A percentile compares a stretch with the other conserved stretches of the same genome.
phyloP scores from a whole-genome alignment of 2,797 vertebrate species.

The Acipenser ruthenus region DNA sequence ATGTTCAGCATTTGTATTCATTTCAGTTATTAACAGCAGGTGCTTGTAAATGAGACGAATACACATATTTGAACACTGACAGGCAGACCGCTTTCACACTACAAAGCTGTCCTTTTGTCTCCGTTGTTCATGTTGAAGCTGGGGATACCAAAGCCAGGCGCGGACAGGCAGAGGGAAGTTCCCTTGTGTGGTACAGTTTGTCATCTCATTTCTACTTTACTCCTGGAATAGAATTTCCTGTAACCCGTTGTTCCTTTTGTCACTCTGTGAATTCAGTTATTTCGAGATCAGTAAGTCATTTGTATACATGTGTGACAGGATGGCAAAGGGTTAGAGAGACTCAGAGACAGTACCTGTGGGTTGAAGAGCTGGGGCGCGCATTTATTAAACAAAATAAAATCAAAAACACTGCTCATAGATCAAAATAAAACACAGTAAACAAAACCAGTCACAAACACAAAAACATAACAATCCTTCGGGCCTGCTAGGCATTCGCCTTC shows the following conservation, averaged over 20 bases:
- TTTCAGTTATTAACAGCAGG: background rate
- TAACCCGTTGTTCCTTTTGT: background rate
- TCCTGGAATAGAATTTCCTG: slow-evolving; percentile 1
- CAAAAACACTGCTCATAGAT: too few relatives aligned
- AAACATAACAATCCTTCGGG: too few relatives aligned
- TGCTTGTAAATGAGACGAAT: background rate
- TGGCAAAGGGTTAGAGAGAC: too few relatives aligned
- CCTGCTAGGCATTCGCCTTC: too few relatives aligned
- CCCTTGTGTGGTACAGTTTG: background rate
- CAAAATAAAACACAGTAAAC: too few relatives aligned
- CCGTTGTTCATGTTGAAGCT: background rate
- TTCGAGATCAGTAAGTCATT: background rate
- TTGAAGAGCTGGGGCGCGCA: too few relatives aligned
- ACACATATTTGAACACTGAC: background rate
- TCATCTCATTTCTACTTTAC: background rate
- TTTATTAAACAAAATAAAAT: too few relatives aligned
- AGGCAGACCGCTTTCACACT: background rate
- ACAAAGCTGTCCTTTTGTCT: background rate
- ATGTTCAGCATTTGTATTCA: background rate
- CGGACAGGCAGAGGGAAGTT: slow-evolving; percentile 1
- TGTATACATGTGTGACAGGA: too few relatives aligned
- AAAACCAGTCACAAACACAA: too few relatives aligned
- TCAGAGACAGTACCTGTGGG: too few relatives aligned
- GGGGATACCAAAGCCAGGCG: background rate
- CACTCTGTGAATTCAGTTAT: background rate